Evolutionary conservation across 2,888 invertebrate species (phyloP).

Genomic region (Phalera bucephala): DNA sequence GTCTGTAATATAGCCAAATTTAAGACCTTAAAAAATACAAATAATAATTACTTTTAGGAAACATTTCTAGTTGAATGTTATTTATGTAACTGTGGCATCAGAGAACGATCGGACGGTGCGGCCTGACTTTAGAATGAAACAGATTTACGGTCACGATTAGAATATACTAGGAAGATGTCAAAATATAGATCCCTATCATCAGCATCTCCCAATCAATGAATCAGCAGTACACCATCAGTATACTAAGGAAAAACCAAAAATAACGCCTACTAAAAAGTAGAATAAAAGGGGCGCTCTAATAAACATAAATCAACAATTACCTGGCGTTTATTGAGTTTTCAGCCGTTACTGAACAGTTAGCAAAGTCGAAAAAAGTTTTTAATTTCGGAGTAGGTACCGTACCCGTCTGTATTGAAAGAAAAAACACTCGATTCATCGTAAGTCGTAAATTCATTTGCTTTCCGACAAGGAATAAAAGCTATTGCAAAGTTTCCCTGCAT

Average conservation of each 20-base stretch:
- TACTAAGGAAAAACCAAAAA: background rate
- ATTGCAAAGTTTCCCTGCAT: slow-evolving; percentile 72
- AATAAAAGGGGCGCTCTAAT: background rate
- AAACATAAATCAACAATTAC: slow-evolving; percentile 2
- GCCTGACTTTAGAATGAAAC: too few species aligned
- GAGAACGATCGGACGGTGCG: too few species aligned
- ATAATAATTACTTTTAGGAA: too few species aligned
- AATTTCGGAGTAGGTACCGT: slow-evolving; percentile 26
- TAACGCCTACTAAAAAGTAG: background rate
- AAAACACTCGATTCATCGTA: slow-evolving; percentile 55
- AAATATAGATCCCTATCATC: too few species aligned
- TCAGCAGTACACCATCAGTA: too few species aligned
- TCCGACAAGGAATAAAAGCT: slow-evolving; percentile 69
- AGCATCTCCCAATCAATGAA: too few species aligned
- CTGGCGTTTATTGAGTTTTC: slow-evolving; percentile 2
- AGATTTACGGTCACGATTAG: too few species aligned
- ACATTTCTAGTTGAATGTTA: too few species aligned
- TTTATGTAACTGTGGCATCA: too few species aligned
- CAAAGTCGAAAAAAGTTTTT: slow-evolving; percentile 26
- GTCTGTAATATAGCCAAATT: too few species aligned
- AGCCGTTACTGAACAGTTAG: slow-evolving; percentile 4
- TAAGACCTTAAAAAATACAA: too few species aligned
- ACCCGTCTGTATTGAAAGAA: slow-evolving; percentile 28
- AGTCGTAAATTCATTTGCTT: slow-evolving; percentile 72
- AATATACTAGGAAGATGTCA: too few species aligned